Percentiles rank a stretch among this genome's conserved stretches.
These are phyloP conservation scores for Lycaon pictus DNA, from an alignment of 2,113 vertebrate species.

Conservation along the genomic window DNA sequence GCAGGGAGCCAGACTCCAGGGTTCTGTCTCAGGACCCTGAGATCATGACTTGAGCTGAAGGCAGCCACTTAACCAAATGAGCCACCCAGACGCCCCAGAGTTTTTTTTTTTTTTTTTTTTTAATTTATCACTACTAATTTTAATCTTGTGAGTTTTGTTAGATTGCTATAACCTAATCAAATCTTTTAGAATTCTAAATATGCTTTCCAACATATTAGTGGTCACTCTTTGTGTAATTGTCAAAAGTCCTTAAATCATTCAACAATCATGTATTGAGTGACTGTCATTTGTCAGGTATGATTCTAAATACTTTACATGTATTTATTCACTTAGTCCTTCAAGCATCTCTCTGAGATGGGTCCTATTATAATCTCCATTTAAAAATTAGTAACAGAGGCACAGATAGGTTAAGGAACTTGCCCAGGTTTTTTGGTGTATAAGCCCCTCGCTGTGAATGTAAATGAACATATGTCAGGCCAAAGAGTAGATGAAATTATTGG, in stretches of 20 bases:
- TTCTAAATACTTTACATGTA: not conserved
- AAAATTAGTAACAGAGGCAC: not conserved
- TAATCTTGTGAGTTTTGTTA: not conserved
- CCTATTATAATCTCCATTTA: not conserved
- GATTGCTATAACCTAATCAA: not conserved
- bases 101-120: not conserved
- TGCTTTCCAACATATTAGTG: not conserved
- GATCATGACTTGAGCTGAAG: not conserved
- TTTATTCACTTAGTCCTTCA: not conserved
- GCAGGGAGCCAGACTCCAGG: not conserved
- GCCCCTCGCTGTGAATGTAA: not conserved
- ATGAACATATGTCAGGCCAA: not conserved
- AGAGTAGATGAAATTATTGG: not conserved
- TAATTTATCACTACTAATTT: not conserved
- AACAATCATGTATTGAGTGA: not conserved
- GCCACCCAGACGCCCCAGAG: not conserved
- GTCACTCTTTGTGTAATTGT: not conserved
- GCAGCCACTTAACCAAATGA: not conserved
- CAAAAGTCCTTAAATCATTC: not conserved
- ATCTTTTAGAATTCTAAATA: slow-evolving; percentile 6
- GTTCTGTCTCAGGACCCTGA: not conserved
- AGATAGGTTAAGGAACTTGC: not conserved
- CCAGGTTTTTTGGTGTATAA: not conserved
- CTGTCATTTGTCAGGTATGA: not conserved
- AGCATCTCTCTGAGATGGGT: not conserved